These are phyloP conservation scores for Callyntrura guangdongensis DNA, from an alignment of 2,888 invertebrate species.

Conservation along the genomic window DNA sequence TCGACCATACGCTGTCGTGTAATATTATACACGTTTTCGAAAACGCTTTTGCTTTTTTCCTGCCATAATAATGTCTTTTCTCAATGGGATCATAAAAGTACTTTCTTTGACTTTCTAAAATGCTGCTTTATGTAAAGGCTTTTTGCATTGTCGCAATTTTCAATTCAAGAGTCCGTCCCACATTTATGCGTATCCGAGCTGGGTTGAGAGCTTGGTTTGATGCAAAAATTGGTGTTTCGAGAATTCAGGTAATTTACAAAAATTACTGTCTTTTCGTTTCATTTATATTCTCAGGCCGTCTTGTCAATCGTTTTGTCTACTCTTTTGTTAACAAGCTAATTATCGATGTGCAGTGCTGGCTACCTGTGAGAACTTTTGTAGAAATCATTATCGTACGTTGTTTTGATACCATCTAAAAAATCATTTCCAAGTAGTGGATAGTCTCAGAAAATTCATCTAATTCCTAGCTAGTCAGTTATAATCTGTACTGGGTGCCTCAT, in stretches of 20 bases:
- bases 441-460: too few relatives aligned
- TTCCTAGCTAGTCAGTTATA: too few relatives aligned
- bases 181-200: slow-evolving; percentile 78
- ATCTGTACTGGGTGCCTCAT: background rate
- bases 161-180: slow-evolving; percentile 82
- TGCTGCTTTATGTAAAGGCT: slow-evolving; percentile 75
- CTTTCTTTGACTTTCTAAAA: background rate
- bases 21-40: background rate
- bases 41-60: background rate
- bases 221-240: slow-evolving; percentile 85
- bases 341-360: background rate
- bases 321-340: background rate
- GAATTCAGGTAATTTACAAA: slow-evolving; percentile 86
- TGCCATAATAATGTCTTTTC: background rate
- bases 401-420: too few relatives aligned
- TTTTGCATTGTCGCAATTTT: slow-evolving; percentile 82
- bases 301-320: background rate
- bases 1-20: background rate
- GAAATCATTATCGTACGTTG: too few relatives aligned
- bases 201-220: slow-evolving; percentile 85
- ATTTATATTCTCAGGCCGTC: background rate
- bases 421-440: too few relatives aligned
- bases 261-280: background rate
- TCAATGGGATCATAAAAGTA: background rate
- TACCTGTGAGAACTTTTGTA: background rate